Conservation (phyloP, 2,888 invertebrate genomes). For the Tachina lurida region DNA sequence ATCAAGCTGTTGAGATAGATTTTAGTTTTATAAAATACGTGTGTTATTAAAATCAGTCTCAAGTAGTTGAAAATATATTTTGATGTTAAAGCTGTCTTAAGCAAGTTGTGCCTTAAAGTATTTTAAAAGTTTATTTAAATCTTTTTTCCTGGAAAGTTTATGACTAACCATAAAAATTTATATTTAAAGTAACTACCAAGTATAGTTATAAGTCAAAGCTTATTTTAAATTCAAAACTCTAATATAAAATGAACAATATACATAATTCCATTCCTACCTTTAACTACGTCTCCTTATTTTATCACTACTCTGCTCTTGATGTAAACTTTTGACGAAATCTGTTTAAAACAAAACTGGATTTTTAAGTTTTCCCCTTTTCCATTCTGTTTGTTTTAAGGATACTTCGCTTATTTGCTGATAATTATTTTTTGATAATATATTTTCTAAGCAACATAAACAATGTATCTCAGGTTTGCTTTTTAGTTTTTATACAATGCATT, state of each 20-base stretch:
- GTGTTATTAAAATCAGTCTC: constrained; percentile 61
- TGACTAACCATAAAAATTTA: too few relatives aligned
- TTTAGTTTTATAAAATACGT: constrained; percentile 9
- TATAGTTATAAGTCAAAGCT: too few relatives aligned
- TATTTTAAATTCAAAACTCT: too few relatives aligned
- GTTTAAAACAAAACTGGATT: too few relatives aligned
- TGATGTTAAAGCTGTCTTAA: not conserved
- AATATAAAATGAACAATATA: too few relatives aligned
- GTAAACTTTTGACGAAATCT: too few relatives aligned
- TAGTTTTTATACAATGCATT: constrained; percentile 31
- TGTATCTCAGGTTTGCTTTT: constrained; percentile 10
- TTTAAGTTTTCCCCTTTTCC: not conserved
- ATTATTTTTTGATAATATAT: constrained; percentile 16
- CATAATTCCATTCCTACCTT: too few relatives aligned
- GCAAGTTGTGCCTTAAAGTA: not conserved
- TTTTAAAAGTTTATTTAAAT: not conserved
- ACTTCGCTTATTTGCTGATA: constrained; percentile 47
- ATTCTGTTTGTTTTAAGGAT: not conserved
- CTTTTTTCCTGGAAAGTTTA: not conserved
- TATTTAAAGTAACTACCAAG: too few relatives aligned
- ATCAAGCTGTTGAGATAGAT: not conserved
- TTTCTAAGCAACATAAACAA: constrained; percentile 7
- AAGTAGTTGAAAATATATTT: constrained; percentile 17
- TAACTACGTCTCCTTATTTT: too few relatives aligned
- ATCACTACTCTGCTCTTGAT: too few relatives aligned